Evolutionary conservation across 2,888 invertebrate species (phyloP), one percentile per base, ranked within the genome.

Genomic region (Panzeria rudis): DNA sequence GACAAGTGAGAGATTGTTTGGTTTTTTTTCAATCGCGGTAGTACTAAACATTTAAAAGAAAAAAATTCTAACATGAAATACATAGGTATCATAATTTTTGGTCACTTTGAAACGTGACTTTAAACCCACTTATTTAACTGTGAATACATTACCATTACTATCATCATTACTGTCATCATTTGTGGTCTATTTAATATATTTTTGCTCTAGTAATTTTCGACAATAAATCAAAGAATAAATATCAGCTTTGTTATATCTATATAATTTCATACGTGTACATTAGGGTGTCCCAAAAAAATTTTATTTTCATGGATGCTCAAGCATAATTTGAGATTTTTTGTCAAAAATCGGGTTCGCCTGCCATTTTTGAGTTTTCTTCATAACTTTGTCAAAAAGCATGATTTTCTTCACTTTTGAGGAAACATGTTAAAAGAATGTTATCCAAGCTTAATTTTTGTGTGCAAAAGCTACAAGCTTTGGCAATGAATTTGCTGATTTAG

Each of bases 91-190:
- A 61, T 44, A 44, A 15, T 59, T 32, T 72, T 73, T 73, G 38
- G 61, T 73, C 69, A 73, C 25, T 78, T 73, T 73, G 50, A 81
- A 68, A 81, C 81, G 84, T 85, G 84, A 85, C 77, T 61, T 73
- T 81, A 73, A 56, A 64, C 54, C 44, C 62, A 47, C 35, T 69
- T 69, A 23, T 61, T 64, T 35, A 35, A 32, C 17, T 11, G 25
- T 47, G 54, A 47, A 9, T 47, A 41, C 4, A 59, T 79, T 23
- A 59, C 17, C 23, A 35, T 5, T n/a, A 8, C 15, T 25, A 13
- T 23, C 41, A 35, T 38, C 56, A 56, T 61, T 20, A 41, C 66
- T 50, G 25, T 59, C 59, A 64, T 59, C 15, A 56, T 64, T 80
- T 80, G 72, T 66, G 72, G 80, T 73, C 15, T 56, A 66, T 56